Base-by-base conservation (phyloP, 2,797 vertebrate genomes). In the Threskiornis aethiopicus region DNA sequence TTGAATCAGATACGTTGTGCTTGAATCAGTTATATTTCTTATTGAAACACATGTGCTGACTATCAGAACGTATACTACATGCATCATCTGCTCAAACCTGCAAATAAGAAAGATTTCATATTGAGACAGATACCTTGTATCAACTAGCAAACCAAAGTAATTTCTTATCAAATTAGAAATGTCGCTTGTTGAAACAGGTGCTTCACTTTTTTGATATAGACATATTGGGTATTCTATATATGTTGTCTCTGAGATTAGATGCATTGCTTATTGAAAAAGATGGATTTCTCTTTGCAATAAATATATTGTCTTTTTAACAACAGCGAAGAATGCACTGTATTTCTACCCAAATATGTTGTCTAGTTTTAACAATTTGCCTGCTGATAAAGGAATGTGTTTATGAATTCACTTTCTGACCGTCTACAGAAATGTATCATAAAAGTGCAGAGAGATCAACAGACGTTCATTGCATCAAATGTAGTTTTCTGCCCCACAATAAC, bases 121-220 rank as follows among this genome's bases (percentile, higher is more conserved):
- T 41, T 59, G 33, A 89, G 75, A 77, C 8, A 66, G 44, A 59
- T 78, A 58, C 6, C 5, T 4, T 57, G 22, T 44, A 62, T 58
- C 51, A 80, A 58, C 11, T 42, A 83, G 26, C 11, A 93, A 89
- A 76, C 15, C 16, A 37, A 86, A 84, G 19, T 26, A 77, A 59
- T 86, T 81, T 92, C 46, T 89, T 81, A 59, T 33, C 17, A 87
- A 86, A 90, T 89, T 89, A 91, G 25, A 93, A 81, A 81, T 58
- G 10, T 52, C 4, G 0, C 16, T 46, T 71, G 4, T 84, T 73
- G 22, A 71, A 93, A 78, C 4, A 78, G 4, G 8, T 44, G 42
- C 17, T 55, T 88, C 33, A 29, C 11, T 44, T 64, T 59, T 84
- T 87, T 70, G 9, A 20, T 73, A 39, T 10, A 77, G 55, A 31